Base-by-base conservation (phyloP, 2,888 invertebrate genomes). In the Hirtodrosophila cameraria region DNA sequence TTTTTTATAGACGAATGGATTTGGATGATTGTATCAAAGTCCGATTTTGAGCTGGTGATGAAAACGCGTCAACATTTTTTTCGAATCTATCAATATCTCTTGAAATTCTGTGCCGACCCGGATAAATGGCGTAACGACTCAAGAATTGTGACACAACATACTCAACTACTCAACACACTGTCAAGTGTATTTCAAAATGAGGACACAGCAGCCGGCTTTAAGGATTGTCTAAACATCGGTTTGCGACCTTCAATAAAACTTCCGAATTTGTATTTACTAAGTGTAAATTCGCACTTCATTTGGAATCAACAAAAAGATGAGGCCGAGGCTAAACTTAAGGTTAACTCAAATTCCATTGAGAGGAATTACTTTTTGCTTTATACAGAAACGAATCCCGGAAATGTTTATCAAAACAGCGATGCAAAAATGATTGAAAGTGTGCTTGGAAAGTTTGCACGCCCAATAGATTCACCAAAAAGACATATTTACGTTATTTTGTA, bases 1-100 rank as follows among this genome's bases (percentile, higher is more conserved):
- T 49, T 74, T 6, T 84, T 65, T 13, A 62, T 82, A n/a, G 84
- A 82, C 15, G 81, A 82, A 41, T 82, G 81, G 84, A 73, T 82
- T 35, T 84, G 84, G 78, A 48, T 82, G 66, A n/a, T 42, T 0
- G 35, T 71, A 25, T 33, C 63, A 12, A 75, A 73, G 12, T 16
- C 50, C 2, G 46, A 63, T 3, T 54, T 59, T 2, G 63, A 69
- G 5, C 12, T 74, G 11, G 15, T 84, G 15, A 42, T 74, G n/a
- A 67, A 62, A 42, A 41, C 52, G 1, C 81, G 81, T 1, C 63
- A 71, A 3, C 52, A 42, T 2, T 82, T 84, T 31, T 78, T 67
- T 2, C 60, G 28, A 7, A 16, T 35, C 8, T 82, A 67, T 2
- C 31, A 68, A 3, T 50, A 73, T 18, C 33, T 67, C 4, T 12